Conservation (phyloP, 2,888 invertebrate genomes). For the Creontiades dilutus region DNA sequence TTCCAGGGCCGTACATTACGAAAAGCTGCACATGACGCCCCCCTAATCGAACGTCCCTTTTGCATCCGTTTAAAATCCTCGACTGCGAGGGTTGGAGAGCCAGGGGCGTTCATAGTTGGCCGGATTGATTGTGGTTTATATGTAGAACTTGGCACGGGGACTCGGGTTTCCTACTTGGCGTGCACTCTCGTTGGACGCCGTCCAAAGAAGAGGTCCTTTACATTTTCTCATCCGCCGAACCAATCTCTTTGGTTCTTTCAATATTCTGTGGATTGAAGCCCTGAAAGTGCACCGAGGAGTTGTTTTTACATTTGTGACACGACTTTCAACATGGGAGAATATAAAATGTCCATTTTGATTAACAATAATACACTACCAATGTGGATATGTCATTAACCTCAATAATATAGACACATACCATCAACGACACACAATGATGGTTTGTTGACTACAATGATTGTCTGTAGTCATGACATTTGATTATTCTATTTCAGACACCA, state of each 20-base stretch:
- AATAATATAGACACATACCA: too few relatives aligned
- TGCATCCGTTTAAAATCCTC: background rate
- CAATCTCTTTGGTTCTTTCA: constrained; percentile 15
- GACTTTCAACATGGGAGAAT: too few relatives aligned
- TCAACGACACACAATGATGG: too few relatives aligned
- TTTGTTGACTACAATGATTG: too few relatives aligned
- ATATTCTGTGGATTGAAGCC: background rate
- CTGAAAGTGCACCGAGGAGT: background rate
- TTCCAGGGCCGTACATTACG: background rate
- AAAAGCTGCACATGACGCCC: constrained; percentile 21
- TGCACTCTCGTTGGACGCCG: constrained; percentile 49
- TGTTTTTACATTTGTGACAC: background rate
- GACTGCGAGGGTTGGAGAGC: background rate
- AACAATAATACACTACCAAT: too few relatives aligned
- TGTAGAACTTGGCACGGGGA: constrained; percentile 63
- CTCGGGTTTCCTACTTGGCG: constrained; percentile 67
- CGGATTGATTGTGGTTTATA: constrained; percentile 63
- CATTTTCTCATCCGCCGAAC: constrained; percentile 63
- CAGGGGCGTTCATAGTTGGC: constrained; percentile 49
- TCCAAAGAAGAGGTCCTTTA: constrained; percentile 56
- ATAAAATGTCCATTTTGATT: too few relatives aligned
- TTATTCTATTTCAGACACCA: too few relatives aligned
- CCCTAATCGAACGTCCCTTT: background rate
- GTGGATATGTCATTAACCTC: too few relatives aligned
- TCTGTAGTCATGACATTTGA: too few relatives aligned